A percentile compares a stretch with the other conserved stretches of the same genome.
phyloP scores from a whole-genome alignment of 1,140 invertebrate genomes.

The Heterodera schachtii region DNA sequence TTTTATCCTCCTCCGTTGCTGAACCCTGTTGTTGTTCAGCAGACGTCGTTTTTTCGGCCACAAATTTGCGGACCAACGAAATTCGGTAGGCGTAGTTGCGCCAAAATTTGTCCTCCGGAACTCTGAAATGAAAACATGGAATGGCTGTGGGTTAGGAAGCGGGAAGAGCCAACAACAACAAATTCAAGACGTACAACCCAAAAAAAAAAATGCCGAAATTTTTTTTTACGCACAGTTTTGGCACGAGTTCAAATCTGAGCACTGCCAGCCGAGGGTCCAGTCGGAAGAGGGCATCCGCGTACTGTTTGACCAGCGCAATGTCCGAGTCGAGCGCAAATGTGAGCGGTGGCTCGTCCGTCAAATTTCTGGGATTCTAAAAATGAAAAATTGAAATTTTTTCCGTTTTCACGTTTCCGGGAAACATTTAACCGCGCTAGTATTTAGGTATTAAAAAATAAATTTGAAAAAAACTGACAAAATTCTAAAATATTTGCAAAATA shows the following conservation, averaged over 20 bases:
- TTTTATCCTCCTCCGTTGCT: not conserved
- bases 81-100: slow-evolving; percentile 99
- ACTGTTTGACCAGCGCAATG: slow-evolving; percentile 81
- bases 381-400: too few species aligned
- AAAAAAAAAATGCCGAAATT: slow-evolving; percentile 28
- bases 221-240: slow-evolving; percentile 76
- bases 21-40: slow-evolving; percentile 16
- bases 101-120: slow-evolving; percentile 98
- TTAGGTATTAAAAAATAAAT: too few species aligned
- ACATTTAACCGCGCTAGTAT: too few species aligned
- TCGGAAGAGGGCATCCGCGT: slow-evolving; percentile 87
- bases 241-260: slow-evolving; percentile 91
- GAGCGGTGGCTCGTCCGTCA: slow-evolving; percentile 85
- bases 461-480: too few species aligned
- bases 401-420: too few species aligned
- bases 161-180: too few species aligned
- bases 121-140: slow-evolving; percentile 72
- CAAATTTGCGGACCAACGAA: slow-evolving; percentile 90
- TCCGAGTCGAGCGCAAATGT: slow-evolving; percentile 86
- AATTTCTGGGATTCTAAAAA: slow-evolving; percentile 83
- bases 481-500: not conserved
- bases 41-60: slow-evolving; percentile 37
- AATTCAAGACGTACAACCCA: too few species aligned
- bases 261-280: slow-evolving; percentile 93
- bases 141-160: not conserved